Evolutionary conservation across 2,113 vertebrate genomes (phyloP).

Genomic region (Speoplatyrhinus poulsoni): DNA sequence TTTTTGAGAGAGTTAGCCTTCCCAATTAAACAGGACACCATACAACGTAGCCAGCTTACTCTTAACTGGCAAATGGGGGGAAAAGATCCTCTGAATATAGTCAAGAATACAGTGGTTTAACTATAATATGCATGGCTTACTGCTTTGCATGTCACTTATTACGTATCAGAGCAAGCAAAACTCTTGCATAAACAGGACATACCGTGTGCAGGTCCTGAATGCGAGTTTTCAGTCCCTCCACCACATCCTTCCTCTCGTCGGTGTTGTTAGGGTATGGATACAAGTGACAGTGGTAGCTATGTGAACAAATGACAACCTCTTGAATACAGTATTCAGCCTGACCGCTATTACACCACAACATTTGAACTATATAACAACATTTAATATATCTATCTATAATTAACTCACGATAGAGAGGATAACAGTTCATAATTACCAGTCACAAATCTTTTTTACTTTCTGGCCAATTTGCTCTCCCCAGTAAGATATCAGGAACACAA

Average conservation of each 20-base stretch:
- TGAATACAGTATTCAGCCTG: not conserved
- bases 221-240: slow-evolving; percentile 86
- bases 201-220: slow-evolving; percentile 93
- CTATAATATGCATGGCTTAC: not conserved
- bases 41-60: not conserved
- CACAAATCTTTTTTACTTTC: slow-evolving; percentile 98
- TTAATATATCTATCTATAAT: no score
- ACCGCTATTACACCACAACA: no score
- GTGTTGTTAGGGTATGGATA: slow-evolving; percentile 90
- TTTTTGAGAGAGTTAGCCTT: not conserved
- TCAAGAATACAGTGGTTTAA: not conserved
- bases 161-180: slow-evolving; percentile 10
- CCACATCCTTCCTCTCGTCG: slow-evolving; percentile 85
- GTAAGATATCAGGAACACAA: slow-evolving; percentile 93
- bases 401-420: no score
- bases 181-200: slow-evolving; percentile 35
- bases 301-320: not conserved
- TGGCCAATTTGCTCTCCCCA: slow-evolving; percentile 98
- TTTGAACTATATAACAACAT: no score
- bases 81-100: not conserved
- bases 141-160: slow-evolving; percentile 9
- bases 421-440: slow-evolving; percentile 82
- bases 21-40: not conserved
- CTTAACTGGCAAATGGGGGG: not conserved
- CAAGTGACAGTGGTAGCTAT: slow-evolving; percentile 92